phyloP scores from a whole-genome alignment of 1,140 invertebrate genomes.

The Thalassaphorura encarpata region DNA sequence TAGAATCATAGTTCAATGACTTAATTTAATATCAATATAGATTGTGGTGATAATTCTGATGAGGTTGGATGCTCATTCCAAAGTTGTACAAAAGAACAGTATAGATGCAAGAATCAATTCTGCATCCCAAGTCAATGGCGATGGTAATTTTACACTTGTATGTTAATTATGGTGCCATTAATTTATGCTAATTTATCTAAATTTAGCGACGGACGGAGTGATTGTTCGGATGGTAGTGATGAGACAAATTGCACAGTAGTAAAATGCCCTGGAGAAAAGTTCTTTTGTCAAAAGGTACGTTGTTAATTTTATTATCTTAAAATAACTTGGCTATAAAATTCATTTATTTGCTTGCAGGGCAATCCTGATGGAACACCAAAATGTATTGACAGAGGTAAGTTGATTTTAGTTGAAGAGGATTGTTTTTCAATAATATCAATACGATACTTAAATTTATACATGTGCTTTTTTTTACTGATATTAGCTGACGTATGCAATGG shows the following conservation, averaged over 20 bases:
- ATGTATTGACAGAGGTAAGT: conserved; percentile 80
- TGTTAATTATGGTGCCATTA: no score
- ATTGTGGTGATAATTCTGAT: conserved; percentile 18
- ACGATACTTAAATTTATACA: no score
- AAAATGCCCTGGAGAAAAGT: conserved; percentile 54
- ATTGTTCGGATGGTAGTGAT: conserved; percentile 77
- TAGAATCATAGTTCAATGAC: no score
- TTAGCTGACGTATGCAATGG: conserved; percentile 91
- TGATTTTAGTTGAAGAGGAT: no score
- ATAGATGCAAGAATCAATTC: conserved; percentile 81
- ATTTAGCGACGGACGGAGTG: conserved; percentile 52
- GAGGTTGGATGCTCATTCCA: conserved; percentile 46
- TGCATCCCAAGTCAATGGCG: conserved; percentile 81
- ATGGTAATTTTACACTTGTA: no score
- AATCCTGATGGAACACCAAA: conserved; percentile 55
- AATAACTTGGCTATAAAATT: neutral
- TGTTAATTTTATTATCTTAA: neutral
- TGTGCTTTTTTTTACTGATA: no score
- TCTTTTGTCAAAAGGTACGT: conserved; percentile 29
- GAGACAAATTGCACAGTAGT: conserved; percentile 81
- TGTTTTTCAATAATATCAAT: no score
- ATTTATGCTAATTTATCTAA: no score
- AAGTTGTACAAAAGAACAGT: conserved; percentile 79
- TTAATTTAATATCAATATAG: neutral
- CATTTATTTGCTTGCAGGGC: no score